Base-by-base conservation (phyloP, 2,888 invertebrate species). In the Eristalinus aeneus region DNA sequence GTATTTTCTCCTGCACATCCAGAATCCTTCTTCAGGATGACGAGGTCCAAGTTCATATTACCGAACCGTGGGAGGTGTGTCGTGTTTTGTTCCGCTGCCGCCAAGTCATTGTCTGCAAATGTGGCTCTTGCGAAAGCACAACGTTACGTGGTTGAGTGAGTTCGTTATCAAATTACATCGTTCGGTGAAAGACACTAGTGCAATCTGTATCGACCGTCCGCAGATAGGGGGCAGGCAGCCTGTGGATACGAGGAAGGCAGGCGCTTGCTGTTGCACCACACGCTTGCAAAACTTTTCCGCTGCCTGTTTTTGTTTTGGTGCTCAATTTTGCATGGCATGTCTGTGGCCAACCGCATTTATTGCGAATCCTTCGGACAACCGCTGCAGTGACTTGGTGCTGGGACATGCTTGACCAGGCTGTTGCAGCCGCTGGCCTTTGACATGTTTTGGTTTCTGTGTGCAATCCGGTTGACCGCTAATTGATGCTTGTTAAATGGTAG, bases 1-100 rank as follows among this genome's bases (percentile, higher is more conserved):
- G 92, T 92, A 91, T 78, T 65, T 5, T n/a, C 12, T 23, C n/a
- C 16, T 39, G 60, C 2, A 10, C 11, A 32, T 23, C 12, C 65
- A 22, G 60, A 32, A 80, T 77, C 76, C 73, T 73, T 79, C 39
- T n/a, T 23, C 46, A 22, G 74, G 64, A 6, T n/a, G n/a, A n/a
- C n/a, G 34, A 5, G 39, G 39, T 76, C 27, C 22, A 56, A 72
- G 20, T 54, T 74, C n/a, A n/a, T n/a, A n/a, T n/a, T n/a, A n/a
- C n/a, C n/a, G n/a, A n/a, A n/a, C n/a, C n/a, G n/a, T n/a, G n/a
- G 27, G 27, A 5, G 27, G 27, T 27, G 27, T 27, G 27, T 27
- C 27, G 27, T 27, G 2, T 27, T 27, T 27, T 27, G 27, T 27
- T 27, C 53, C 22, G 23, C 46, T 71, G 32, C 53, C 34, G 61